Evolutionary conservation across 1,140 invertebrate genomes (phyloP), one percentile per base, ranked within the genome.

Genomic region (Conus betulinus): DNA sequence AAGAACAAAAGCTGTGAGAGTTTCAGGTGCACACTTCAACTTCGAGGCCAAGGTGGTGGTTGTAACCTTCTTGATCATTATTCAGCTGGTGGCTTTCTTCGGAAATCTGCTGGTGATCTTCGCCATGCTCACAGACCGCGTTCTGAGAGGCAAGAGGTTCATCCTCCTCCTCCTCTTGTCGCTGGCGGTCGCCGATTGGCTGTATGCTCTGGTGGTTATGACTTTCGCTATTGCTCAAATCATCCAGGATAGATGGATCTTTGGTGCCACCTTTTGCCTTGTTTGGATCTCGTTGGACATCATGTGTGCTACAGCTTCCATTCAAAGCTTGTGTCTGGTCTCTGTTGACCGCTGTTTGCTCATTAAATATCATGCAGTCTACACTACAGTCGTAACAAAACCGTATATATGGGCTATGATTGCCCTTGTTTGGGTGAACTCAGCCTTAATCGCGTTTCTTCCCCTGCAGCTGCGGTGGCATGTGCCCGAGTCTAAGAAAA

Each of bases 381-480:
- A 95, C 78, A 90, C 93, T 0, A 89, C 89, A 57, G 79, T 94
- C 6, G 93, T 94, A 91, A 92, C 94, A 8, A 85, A 88, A 13
- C 89, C 84, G 63, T 96, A 98, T 55, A 98, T 98, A 0, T 97
- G 97, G 5, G 95, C 98, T 60, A 99, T 99, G 98, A 99, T 99
- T 90, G 97, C 97, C 0, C 96, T 97, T 17, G 98, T 99, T n/a
- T 99, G 99, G 99, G 96, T 98, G 23, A 96, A 99, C 92, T 99
- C 98, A 1, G 98, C 97, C 25, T 96, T 99, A 23, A 98, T 99
- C 87, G 99, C 98, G 94, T 98, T 99, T 92, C 99, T 99, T 13
- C 96, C 99, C n/a, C 96, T 99, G 51, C 98, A 99, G 0, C 99
- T 98, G 99, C 98, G 92, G 98, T 93, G 92, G 71, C 87, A 87